Conservation (phyloP, 2,888 invertebrate species). For the Caenorhabditis parvicauda region DNA sequence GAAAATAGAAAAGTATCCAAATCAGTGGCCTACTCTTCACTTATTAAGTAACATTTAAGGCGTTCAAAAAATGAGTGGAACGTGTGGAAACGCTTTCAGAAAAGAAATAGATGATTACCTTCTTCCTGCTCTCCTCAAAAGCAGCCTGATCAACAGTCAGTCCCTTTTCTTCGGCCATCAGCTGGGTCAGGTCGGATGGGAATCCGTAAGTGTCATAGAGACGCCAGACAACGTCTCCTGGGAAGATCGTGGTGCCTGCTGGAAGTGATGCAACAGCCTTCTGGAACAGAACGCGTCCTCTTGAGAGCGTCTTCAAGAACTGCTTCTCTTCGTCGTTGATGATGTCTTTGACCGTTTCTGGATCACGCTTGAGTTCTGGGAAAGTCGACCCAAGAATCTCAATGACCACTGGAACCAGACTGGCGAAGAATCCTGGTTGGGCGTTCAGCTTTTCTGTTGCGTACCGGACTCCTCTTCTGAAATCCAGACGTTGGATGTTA, state of each 20-base stretch:
- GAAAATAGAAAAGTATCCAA: too few relatives aligned
- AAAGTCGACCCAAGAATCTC: slow-evolving; percentile 74
- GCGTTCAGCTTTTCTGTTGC: slow-evolving; percentile 93
- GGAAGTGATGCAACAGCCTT: slow-evolving; percentile 81
- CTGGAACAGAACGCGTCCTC: slow-evolving; percentile 85
- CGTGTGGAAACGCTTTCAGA: not conserved
- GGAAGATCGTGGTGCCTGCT: slow-evolving; percentile 73
- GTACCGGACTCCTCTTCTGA: slow-evolving; percentile 90
- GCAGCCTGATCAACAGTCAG: slow-evolving; percentile 80
- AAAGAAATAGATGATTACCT: slow-evolving; percentile 69
- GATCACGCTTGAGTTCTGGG: slow-evolving; percentile 78
- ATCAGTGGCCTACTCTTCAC: too few relatives aligned
- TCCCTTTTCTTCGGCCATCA: slow-evolving; percentile 96
- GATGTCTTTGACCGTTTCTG: slow-evolving; percentile 81
- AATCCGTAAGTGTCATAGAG: slow-evolving; percentile 99
- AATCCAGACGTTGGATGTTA: too few relatives aligned
- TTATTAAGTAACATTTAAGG: too few relatives aligned
- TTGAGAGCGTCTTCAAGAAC: slow-evolving; percentile 88
- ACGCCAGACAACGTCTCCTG: slow-evolving; percentile 93
- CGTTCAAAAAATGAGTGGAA: not conserved
- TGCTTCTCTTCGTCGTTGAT: slow-evolving; percentile 97
- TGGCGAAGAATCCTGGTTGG: slow-evolving; percentile 88
- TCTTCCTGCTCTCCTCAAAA: slow-evolving; percentile 89
- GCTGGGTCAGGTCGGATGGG: slow-evolving; percentile 90
- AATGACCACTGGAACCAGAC: slow-evolving; percentile 85